phyloP scores from a whole-genome alignment of 2,888 invertebrate species.

The Catonia carolina region DNA sequence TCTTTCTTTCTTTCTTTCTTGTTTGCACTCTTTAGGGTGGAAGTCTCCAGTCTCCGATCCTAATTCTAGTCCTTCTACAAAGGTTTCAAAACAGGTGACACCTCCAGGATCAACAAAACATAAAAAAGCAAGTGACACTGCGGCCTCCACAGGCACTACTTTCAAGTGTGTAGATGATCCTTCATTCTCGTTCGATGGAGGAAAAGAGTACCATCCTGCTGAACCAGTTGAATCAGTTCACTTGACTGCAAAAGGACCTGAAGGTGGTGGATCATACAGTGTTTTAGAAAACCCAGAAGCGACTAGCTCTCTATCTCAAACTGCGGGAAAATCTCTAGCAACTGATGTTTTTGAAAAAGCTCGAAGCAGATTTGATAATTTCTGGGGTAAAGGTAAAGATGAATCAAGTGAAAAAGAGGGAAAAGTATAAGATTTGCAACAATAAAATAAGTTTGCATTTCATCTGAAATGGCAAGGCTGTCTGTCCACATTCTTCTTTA shows the following conservation, averaged over 20 bases:
- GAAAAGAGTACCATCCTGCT: conserved; percentile 30
- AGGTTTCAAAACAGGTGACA: neutral
- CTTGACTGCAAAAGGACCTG: neutral
- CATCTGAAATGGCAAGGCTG: too few species aligned
- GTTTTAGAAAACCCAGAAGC: neutral
- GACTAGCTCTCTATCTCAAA: conserved; percentile 14
- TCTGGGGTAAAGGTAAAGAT: conserved; percentile 49
- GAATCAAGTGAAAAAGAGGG: conserved; percentile 23
- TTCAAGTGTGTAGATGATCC: conserved; percentile 52
- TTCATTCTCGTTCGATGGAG: conserved; percentile 46
- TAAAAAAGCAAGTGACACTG: too few species aligned
- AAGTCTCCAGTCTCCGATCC: conserved; percentile 6
- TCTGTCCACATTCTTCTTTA: too few species aligned
- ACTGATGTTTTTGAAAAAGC: conserved; percentile 69
- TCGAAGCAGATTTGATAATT: conserved; percentile 75
- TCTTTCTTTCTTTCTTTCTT: neutral
- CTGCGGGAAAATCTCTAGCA: conserved; percentile 19
- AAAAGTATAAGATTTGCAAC: conserved; percentile 19
- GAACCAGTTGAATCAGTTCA: too few species aligned
- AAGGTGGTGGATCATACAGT: neutral
- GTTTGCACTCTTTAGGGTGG: conserved; percentile 2
- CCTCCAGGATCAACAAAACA: neutral
- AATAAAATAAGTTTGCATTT: too few species aligned
- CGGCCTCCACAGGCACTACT: conserved; percentile 42
- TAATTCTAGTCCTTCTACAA: neutral